Conservation (phyloP, 1,140 invertebrate genomes). For the Aphis craccivora region DNA sequence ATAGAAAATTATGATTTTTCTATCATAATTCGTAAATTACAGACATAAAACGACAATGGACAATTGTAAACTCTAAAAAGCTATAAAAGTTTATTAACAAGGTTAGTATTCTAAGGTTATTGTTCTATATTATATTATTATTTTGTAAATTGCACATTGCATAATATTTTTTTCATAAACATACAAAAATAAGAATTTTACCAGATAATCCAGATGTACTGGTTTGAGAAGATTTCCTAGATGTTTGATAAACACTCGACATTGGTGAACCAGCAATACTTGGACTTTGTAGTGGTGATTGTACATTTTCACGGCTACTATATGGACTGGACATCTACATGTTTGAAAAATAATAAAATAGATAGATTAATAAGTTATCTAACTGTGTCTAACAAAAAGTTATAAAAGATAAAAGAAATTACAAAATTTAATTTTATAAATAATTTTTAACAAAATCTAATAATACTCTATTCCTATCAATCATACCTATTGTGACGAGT, state of each 20-base stretch:
- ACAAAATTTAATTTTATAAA: neutral
- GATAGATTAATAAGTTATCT: neutral
- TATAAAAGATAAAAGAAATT: neutral
- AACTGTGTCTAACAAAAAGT: neutral
- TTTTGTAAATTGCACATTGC: neutral
- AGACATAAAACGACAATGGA: no score
- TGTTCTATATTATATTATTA: no score
- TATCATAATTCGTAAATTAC: no score
- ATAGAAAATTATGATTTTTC: no score
- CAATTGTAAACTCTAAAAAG: no score
- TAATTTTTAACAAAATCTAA: neutral
- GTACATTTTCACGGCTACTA: slow-evolving; percentile 78
- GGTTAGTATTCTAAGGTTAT: neutral
- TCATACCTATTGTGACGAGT: neutral
- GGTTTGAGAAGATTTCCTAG: slow-evolving; percentile 68
- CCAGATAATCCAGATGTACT: slow-evolving; percentile 62
- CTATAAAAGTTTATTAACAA: neutral
- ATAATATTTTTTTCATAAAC: neutral
- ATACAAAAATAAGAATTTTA: neutral
- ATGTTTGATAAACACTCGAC: slow-evolving; percentile 66
- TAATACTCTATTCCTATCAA: neutral
- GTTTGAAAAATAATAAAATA: slow-evolving; percentile 58
- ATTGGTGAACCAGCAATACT: slow-evolving; percentile 65
- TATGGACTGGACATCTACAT: slow-evolving; percentile 75
- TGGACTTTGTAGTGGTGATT: slow-evolving; percentile 67